These are phyloP conservation scores for Polyergus mexicanus DNA, from an alignment of 1,140 invertebrate genomes.

Conservation along the genomic window DNA sequence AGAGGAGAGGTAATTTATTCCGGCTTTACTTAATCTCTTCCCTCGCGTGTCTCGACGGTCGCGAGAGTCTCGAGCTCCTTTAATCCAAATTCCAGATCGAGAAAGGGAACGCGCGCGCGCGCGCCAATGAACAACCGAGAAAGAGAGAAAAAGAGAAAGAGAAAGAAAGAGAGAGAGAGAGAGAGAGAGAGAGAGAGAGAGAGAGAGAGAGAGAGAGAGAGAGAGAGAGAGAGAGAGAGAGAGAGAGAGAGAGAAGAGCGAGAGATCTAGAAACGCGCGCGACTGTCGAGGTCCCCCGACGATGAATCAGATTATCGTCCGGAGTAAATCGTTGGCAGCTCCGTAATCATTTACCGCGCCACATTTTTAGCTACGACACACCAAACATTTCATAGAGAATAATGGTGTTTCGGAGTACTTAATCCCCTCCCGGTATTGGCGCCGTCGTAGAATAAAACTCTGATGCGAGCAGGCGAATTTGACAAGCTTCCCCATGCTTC, in stretches of 20 bases:
- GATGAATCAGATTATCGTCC: conserved; percentile 54
- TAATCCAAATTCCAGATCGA: conserved; percentile 74
- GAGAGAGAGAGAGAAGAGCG: conserved; percentile 34
- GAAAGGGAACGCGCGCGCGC: conserved; percentile 15
- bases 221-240: conserved; percentile 45
- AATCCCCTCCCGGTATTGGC: conserved; percentile 23
- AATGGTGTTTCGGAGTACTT: conserved; percentile 18
- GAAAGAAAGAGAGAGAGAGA: conserved; percentile 44
- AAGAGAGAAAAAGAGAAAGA: conserved; percentile 1
- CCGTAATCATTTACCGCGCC: conserved; percentile 4
- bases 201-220: conserved; percentile 13
- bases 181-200: conserved; percentile 38
- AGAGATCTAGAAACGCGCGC: conserved; percentile 47
- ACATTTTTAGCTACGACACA: conserved; percentile 5
- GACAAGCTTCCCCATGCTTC: not conserved
- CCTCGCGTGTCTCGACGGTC: conserved; percentile 61
- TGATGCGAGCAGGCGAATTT: not conserved
- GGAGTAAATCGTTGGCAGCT: conserved; percentile 30
- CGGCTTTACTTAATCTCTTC: conserved; percentile 73
- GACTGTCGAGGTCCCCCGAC: conserved; percentile 69
- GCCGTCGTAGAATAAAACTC: not conserved
- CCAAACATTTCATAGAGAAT: conserved; percentile 8
- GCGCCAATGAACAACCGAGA: conserved; percentile 4
- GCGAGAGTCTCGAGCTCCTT: conserved; percentile 47
- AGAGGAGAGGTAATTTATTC: conserved; percentile 76